Base-by-base conservation (phyloP, 53 echinoderm and acorn worm genomes). In the Astropecten irregularis region DNA sequence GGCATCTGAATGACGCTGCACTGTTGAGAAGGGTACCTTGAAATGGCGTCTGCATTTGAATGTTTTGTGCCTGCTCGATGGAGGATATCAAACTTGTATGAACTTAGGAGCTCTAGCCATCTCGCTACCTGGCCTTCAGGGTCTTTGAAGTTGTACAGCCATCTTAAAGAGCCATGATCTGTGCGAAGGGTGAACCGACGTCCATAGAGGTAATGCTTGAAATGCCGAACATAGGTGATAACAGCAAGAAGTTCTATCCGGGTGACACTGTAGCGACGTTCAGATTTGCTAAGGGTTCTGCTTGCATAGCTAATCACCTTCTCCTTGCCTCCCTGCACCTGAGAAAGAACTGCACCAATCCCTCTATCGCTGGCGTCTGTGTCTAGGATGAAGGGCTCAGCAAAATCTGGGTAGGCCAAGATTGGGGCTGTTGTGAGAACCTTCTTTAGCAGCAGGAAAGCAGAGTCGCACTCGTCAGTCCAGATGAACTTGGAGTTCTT, bases 41-140 rank as follows among this genome's bases (percentile, higher is more conserved):
- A 74, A 16, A 74, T 29, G 21, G 53, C 54, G 32, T 74, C 53
- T 9, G 71, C 71, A 49, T 71, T 68, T n/a, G n/a, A n/a, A 37
- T 69, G 69, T 37, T 42, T 69, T 9, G 16, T 18, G 2, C 69
- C 69, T 46, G 71, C 25, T 5, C 71, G 71, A 49, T 71, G 71
- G 4, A 16, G 3, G 28, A 71, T 71, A 25, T 47, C 27, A 18
- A 71, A 71, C 7, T 71, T 49, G 30, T 71, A 71, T 9, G 46
- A 16, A 15, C 28, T 46, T 35, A 9, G 8, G 5, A 19, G 10
- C n/a, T 11, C 55, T 54, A 19, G 21, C 55, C 55, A 11, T n/a
- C n/a, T n/a, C n/a, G n/a, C n/a, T n/a, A n/a, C n/a, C n/a, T n/a
- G n/a, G n/a, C n/a, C n/a, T n/a, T 54, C 55, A 15, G 15, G 55